Conservation (phyloP, 1,140 invertebrate genomes). For the Drosophila leontia region DNA sequence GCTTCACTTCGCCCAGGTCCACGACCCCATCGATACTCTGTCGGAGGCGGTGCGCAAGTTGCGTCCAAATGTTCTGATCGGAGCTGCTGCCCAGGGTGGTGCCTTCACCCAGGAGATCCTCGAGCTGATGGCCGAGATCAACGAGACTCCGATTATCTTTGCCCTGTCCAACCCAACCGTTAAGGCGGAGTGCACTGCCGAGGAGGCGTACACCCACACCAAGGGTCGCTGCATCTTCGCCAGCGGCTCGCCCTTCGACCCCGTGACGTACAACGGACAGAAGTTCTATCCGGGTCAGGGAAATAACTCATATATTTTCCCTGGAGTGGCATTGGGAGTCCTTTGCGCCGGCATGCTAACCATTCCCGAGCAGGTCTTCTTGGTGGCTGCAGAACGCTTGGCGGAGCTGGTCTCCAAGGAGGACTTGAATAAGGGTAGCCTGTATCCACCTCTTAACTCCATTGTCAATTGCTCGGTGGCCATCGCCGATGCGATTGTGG, state of each 20-base stretch:
- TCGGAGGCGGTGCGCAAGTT: constrained; percentile 91
- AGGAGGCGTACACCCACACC: constrained; percentile 94
- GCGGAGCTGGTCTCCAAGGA: constrained; percentile 93
- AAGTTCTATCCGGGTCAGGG: constrained; percentile 95
- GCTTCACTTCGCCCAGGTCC: constrained; percentile 91
- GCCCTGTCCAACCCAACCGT: constrained; percentile 98
- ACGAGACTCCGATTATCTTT: constrained; percentile 93
- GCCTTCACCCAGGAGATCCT: constrained; percentile 95
- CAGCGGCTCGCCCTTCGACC: constrained; percentile 96
- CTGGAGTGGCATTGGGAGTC: constrained; percentile 95
- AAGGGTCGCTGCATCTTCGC: constrained; percentile 93
- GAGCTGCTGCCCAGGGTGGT: constrained; percentile 94
- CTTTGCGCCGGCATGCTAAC: constrained; percentile 92
- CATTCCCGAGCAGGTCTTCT: constrained; percentile 95
- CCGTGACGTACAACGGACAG: constrained; percentile 91
- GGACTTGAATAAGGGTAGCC: constrained; percentile 93
- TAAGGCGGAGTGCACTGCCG: constrained; percentile 99
- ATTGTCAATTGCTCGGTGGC: constrained; percentile 95
- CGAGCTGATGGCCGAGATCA: constrained; percentile 89
- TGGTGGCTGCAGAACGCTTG: constrained; percentile 93
- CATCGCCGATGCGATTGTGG: constrained; percentile 94
- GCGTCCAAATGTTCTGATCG: constrained; percentile 95
- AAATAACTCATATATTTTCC: constrained; percentile 99
- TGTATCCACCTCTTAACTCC: constrained; percentile 96
- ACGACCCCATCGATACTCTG: constrained; percentile 90